Base-by-base conservation (phyloP, 1,140 invertebrate genomes). In the Tetraneura akinire region DNA sequence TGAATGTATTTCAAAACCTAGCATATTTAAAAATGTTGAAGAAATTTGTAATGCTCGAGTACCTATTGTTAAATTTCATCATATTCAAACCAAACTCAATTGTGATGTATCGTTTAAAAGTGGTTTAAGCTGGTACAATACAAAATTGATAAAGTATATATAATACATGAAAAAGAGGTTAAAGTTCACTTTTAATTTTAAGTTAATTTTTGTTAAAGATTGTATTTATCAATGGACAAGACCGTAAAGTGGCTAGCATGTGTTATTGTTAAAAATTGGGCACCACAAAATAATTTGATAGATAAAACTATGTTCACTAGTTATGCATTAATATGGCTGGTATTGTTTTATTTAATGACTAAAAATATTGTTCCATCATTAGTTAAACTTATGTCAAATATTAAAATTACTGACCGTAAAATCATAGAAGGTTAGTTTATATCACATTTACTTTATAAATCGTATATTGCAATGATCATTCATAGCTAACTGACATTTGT, bases 31-130 rank as follows among this genome's bases (percentile, higher is more conserved):
- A 60, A 57, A 76, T 26, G 3, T 76, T 23, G 6, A 57, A 57
- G 3, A 42, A 57, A 42, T 76, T 2, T 42, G 21, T n/a, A 0
- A 45, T 26, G 32, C 32, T 5, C 51, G 53, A 26, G 73, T 57
- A 9, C 53, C 73, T 37, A 76, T 76, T 57, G n/a, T 76, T 14
- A 76, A 23, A 76, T 76, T 57, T 42, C 42, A 76, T 57, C 73
- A 76, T 6, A 14, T 60, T 18, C 73, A 51, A 21, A 57, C 73
- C 13, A 42, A 57, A 21, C 13, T 76, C 13, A 23, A 18, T 13
- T 76, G 73, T 16, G 53, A 76, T 26, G 21, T 76, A 16, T 76
- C 51, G 0, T 76, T 76, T 57, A 76, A 76, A 42, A 76, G 73
- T 45, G 53, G 73, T 60, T 23, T 76, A 9, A 45, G 51, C 16